These are phyloP conservation scores for Sinocyclocheilus anshuiensis DNA, from an alignment of 2,113 vertebrate genomes.

Conservation along the genomic window DNA sequence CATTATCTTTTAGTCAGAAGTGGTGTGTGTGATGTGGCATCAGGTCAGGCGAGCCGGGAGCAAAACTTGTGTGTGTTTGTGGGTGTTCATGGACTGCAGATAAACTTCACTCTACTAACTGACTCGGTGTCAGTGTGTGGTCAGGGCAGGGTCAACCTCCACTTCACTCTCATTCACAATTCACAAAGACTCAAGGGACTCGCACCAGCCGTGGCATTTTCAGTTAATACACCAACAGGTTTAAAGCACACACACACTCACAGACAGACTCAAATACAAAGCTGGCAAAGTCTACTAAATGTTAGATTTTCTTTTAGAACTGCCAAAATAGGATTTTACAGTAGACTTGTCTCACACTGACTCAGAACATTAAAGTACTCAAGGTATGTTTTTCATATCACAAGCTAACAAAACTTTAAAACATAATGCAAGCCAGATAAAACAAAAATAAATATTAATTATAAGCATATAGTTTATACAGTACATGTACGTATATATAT, in stretches of 20 bases:
- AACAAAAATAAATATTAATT: no score
- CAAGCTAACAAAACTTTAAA: no score
- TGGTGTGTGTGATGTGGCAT: constrained; percentile 14
- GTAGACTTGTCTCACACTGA: not conserved
- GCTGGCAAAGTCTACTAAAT: constrained; percentile 3
- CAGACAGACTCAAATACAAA: not conserved
- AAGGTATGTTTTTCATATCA: no score
- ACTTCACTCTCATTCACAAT: constrained; percentile 26
- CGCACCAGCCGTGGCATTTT: not conserved
- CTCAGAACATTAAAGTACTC: not conserved
- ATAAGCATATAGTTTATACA: no score
- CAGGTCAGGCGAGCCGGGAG: not conserved
- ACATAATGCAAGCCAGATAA: no score
- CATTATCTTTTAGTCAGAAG: constrained; percentile 22
- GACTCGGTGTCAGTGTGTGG: constrained; percentile 20
- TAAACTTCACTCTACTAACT: constrained; percentile 22
- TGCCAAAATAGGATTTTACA: not conserved
- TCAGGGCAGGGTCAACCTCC: constrained; percentile 9
- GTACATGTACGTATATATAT: no score
- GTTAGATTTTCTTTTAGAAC: constrained; percentile 2
- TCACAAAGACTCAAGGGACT: constrained; percentile 13
- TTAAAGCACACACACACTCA: not conserved
- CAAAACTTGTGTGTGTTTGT: not conserved
- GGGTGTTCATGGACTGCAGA: constrained; percentile 11
- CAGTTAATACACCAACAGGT: not conserved